Conservation (phyloP, 2,113 vertebrate species). For the Willisornis vidua region DNA sequence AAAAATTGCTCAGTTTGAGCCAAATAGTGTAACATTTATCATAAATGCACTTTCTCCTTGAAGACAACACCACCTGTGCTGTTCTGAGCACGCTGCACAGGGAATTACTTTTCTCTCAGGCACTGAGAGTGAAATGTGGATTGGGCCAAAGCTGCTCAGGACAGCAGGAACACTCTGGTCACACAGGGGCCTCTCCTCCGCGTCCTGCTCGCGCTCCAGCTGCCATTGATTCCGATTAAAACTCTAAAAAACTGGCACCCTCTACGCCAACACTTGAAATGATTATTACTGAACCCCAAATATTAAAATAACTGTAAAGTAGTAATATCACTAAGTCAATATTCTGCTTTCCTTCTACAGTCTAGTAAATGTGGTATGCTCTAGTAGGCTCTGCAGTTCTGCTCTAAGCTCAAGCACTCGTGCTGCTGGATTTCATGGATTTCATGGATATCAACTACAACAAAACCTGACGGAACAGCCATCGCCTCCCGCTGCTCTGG, state of each 20-base stretch:
- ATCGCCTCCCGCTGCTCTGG: neutral
- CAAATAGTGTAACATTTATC: slow-evolving; percentile 85
- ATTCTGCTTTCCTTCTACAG: slow-evolving; percentile 44
- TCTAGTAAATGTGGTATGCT: slow-evolving; percentile 30
- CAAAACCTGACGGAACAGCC: neutral
- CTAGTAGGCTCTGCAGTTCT: slow-evolving; percentile 33
- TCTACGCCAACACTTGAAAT: slow-evolving; percentile 14
- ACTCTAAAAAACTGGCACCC: slow-evolving; percentile 21
- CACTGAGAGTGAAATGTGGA: slow-evolving; percentile 67
- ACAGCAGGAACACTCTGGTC: neutral
- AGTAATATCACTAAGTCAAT: slow-evolving; percentile 39
- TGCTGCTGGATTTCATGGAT: slow-evolving; percentile 30
- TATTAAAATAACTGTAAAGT: slow-evolving; percentile 42
- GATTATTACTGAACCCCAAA: neutral
- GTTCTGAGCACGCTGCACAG: slow-evolving; percentile 55
- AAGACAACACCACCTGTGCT: slow-evolving; percentile 72
- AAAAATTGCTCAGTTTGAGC: slow-evolving; percentile 84
- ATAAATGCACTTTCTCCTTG: slow-evolving; percentile 81
- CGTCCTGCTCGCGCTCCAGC: neutral
- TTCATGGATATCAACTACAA: neutral
- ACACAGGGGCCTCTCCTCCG: neutral
- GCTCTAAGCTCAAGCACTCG: slow-evolving; percentile 53
- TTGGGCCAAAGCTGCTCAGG: slow-evolving; percentile 58
- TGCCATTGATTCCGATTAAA: slow-evolving; percentile 1
- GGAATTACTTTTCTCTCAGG: slow-evolving; percentile 51